Evolutionary conservation across 2,113 vertebrate genomes (phyloP).

Genomic region (Gila orcuttii): DNA sequence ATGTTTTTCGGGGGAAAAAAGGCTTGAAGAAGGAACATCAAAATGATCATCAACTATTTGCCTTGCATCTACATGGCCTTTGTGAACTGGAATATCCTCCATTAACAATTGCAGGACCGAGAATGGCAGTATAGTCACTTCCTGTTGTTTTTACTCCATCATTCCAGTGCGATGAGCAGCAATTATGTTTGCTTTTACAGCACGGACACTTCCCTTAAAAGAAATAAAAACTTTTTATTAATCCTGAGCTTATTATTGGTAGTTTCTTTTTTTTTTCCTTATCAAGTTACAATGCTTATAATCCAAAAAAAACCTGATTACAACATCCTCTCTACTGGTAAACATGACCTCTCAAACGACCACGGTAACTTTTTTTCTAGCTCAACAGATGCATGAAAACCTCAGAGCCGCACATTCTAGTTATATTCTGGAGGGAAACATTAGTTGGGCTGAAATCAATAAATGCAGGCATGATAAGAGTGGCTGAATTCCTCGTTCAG

Average conservation of each 20-base stretch:
- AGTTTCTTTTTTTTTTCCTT: not conserved
- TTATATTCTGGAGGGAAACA: conserved; percentile 12
- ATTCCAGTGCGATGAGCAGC: not conserved
- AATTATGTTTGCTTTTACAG: not conserved
- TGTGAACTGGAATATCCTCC: not conserved
- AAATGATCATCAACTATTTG: not conserved
- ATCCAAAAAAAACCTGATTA: not conserved
- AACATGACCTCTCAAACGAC: not conserved
- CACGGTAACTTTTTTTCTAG: not conserved
- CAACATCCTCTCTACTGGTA: not conserved
- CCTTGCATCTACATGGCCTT: not conserved
- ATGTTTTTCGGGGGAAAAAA: not conserved
- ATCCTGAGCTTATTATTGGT: not conserved
- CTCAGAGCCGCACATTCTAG: not conserved
- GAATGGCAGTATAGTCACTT: not conserved
- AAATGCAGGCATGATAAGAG: conserved; percentile 26
- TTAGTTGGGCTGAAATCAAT: conserved; percentile 22
- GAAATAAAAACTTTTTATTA: conserved; percentile 3
- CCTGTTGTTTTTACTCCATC: not conserved
- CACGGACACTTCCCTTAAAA: not conserved
- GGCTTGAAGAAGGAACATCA: not conserved
- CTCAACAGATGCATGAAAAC: not conserved
- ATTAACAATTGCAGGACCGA: not conserved
- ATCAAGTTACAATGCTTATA: not conserved
- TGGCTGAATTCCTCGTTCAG: conserved; percentile 45